These are phyloP conservation scores for Pachyseris speciosa DNA, from an alignment of 64 coral and sea anemone genomes.

Conservation along the genomic window DNA sequence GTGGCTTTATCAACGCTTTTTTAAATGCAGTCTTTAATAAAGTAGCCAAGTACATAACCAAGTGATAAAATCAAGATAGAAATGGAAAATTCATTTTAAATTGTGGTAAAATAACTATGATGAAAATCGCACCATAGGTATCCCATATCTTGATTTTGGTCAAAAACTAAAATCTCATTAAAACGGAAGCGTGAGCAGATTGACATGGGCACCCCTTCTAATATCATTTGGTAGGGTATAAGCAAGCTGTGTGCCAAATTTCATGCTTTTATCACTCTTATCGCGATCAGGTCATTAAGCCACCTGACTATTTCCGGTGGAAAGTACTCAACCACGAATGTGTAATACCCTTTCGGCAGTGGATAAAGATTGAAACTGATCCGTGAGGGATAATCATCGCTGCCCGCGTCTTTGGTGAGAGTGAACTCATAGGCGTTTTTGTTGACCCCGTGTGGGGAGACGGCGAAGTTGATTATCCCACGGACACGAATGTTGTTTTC, in stretches of 20 bases:
- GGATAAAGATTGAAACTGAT: too few relatives aligned
- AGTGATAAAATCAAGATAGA: background rate
- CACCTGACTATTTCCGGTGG: slow-evolving; percentile 32
- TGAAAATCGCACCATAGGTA: slow-evolving; percentile 43
- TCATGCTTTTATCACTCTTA: background rate
- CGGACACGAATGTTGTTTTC: too few relatives aligned
- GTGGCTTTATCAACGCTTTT: background rate
- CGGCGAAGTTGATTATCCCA: too few relatives aligned
- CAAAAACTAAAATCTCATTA: slow-evolving; percentile 34
- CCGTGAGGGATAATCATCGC: too few relatives aligned
- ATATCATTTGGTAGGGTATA: slow-evolving; percentile 64
- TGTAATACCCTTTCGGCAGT: too few relatives aligned
- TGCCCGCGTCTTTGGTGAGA: too few relatives aligned
- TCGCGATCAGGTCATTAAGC: background rate
- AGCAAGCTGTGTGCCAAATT: slow-evolving; percentile 69
- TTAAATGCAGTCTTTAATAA: background rate
- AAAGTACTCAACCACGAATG: too few relatives aligned
- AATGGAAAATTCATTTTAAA: slow-evolving; percentile 5
- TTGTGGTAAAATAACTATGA: slow-evolving; percentile 13
- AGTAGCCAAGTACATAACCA: too few relatives aligned
- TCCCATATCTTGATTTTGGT: slow-evolving; percentile 29
- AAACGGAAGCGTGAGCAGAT: slow-evolving; percentile 43
- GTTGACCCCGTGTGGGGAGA: too few relatives aligned
- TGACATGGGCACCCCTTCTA: slow-evolving; percentile 83
- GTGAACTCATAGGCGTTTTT: too few relatives aligned